Evolutionary conservation across 2,797 vertebrate species (phyloP).

Genomic region (Tiaroga cobitis): DNA sequence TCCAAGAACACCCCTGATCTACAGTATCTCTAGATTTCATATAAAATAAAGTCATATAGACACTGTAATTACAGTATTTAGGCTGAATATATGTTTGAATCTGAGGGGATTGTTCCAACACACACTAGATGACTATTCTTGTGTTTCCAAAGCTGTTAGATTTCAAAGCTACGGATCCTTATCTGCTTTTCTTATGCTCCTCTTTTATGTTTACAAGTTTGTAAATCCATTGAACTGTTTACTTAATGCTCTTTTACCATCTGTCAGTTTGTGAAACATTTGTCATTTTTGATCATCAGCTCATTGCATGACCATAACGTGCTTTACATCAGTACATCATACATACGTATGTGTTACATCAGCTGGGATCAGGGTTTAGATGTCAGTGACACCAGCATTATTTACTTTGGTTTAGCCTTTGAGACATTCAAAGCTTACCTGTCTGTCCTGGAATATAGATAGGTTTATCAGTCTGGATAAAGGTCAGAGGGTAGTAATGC

Average conservation of each 20-base stretch:
- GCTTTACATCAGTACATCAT: too few relatives aligned
- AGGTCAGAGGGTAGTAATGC: conserved; percentile 69
- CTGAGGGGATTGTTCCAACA: neutral
- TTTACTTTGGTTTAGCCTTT: conserved; percentile 37
- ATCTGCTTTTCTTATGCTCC: neutral
- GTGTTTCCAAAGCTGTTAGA: neutral
- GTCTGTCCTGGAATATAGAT: conserved; percentile 72
- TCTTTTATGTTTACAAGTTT: neutral
- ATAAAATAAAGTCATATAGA: too few relatives aligned
- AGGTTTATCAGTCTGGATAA: conserved; percentile 90
- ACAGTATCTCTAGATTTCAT: too few relatives aligned
- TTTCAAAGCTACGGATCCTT: neutral
- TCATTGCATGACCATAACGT: neutral
- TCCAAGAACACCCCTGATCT: too few relatives aligned
- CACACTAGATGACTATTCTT: neutral
- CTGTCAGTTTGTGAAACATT: neutral
- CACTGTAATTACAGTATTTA: neutral
- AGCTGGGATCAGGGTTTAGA: neutral
- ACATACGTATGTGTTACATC: neutral
- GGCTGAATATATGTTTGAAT: neutral
- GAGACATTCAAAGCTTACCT: conserved; percentile 65
- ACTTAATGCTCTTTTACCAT: neutral
- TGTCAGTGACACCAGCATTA: neutral
- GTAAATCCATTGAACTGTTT: conserved; percentile 3
- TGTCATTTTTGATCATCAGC: neutral